Percentiles rank a stretch among this genome's conserved stretches.
phyloP scores from a whole-genome alignment of 2,797 vertebrate species.

The Otolemur crassicaudatus region DNA sequence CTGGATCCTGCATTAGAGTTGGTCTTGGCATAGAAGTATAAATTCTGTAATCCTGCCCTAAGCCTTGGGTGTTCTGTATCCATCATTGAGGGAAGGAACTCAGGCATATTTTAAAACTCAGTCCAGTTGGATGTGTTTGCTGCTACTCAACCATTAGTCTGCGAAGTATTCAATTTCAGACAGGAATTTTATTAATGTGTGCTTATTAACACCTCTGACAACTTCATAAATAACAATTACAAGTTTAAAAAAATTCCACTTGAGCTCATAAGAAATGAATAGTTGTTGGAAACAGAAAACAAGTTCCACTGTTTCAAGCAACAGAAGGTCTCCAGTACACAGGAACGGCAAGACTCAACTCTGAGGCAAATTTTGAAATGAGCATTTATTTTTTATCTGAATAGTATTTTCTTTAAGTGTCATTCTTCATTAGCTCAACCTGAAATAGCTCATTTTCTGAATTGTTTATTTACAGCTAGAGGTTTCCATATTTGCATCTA shows the following conservation, averaged over 20 bases:
- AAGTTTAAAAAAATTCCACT: constrained; percentile 51
- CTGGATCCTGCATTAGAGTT: constrained; percentile 26
- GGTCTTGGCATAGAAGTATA: constrained; percentile 61
- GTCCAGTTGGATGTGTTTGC: constrained; percentile 20
- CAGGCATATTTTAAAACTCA: not conserved
- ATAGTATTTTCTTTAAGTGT: constrained; percentile 56
- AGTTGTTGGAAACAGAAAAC: constrained; percentile 51
- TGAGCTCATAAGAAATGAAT: constrained; percentile 53
- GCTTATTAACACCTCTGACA: constrained; percentile 77
- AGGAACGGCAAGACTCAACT: not conserved
- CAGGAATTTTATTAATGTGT: constrained; percentile 71
- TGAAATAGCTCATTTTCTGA: constrained; percentile 34
- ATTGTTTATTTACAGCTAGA: constrained; percentile 18
- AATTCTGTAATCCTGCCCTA: constrained; percentile 61
- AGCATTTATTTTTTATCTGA: constrained; percentile 54
- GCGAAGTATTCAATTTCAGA: constrained; percentile 66
- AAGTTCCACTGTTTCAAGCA: constrained; percentile 11
- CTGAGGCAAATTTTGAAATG: constrained; percentile 28
- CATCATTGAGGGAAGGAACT: constrained; percentile 57
- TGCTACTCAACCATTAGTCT: constrained; percentile 53
- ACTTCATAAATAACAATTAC: constrained; percentile 80
- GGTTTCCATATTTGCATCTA: not conserved
- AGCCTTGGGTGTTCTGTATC: constrained; percentile 35
- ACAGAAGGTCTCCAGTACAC: constrained; percentile 18
- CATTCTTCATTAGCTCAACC: constrained; percentile 50